Percentiles rank a stretch among this genome's conserved stretches.
These are phyloP conservation scores for Lasioglossum leucozonium DNA, from an alignment of 2,888 invertebrate species.

Conservation along the genomic window DNA sequence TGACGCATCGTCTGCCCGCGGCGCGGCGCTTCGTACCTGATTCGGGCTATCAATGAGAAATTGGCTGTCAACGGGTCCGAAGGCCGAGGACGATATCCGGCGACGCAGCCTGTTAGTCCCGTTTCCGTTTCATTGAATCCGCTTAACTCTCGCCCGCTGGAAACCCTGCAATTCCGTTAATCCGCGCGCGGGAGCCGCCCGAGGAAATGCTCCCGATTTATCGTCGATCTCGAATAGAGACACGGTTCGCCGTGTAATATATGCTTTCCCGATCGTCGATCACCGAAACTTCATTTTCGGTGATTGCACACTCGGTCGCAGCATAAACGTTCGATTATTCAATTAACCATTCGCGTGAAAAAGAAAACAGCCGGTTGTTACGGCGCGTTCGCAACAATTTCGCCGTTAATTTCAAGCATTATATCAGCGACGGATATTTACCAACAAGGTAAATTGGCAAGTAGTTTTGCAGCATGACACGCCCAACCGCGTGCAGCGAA, in stretches of 20 bases:
- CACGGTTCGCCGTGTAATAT: no score
- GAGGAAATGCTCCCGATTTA: background rate
- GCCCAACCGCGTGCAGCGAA: background rate
- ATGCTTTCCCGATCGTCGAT: no score
- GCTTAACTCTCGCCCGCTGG: background rate
- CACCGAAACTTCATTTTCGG: no score
- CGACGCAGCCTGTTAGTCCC: background rate
- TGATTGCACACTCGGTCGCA: no score
- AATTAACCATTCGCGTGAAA: no score
- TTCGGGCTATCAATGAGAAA: constrained; percentile 36
- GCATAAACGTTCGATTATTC: no score
- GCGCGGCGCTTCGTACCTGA: background rate
- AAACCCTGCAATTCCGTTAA: background rate
- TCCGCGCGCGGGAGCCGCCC: background rate
- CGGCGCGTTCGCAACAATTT: no score
- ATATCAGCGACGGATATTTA: background rate
- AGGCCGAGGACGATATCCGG: background rate
- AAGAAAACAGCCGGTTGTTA: no score
- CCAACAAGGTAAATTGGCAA: background rate
- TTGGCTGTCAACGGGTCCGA: background rate
- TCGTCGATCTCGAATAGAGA: background rate
- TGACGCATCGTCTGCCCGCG: constrained; percentile 26
- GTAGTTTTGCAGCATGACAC: background rate
- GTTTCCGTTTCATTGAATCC: constrained; percentile 11
- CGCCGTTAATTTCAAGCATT: no score